phyloP scores from a whole-genome alignment of 2,797 vertebrate genomes.

The Oreochromis grahami region DNA sequence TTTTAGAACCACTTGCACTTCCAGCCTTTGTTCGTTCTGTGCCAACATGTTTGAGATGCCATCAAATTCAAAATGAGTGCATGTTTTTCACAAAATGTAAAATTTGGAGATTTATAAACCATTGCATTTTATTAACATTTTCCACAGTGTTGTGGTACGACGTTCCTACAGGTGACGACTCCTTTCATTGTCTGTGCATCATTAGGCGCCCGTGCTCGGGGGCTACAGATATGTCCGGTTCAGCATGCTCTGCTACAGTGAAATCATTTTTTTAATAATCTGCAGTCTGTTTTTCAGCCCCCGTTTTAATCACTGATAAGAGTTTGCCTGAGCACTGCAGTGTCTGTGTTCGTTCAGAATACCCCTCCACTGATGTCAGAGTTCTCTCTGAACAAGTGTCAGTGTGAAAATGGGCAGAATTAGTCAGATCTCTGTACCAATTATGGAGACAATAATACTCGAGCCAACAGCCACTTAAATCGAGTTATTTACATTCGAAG shows the following conservation, averaged over 20 bases:
- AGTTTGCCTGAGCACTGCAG: not conserved
- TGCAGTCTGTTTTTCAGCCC: not conserved
- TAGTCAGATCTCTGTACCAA: slow-evolving; percentile 11
- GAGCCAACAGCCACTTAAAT: slow-evolving; percentile 26
- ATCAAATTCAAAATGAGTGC: not conserved
- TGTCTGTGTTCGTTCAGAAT: not conserved
- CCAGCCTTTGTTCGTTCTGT: rapidly evolving
- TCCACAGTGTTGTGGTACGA: not conserved
- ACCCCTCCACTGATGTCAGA: not conserved
- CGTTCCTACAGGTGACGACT: not conserved
- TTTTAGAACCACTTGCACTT: not conserved
- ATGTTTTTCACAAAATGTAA: not conserved
- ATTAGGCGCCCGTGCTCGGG: not conserved
- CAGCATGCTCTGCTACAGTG: not conserved
- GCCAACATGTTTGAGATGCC: not conserved
- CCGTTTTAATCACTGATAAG: not conserved
- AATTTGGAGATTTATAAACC: not conserved
- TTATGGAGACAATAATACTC: slow-evolving; percentile 15
- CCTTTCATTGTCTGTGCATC: not conserved
- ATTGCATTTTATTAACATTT: not conserved
- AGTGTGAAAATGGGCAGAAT: slow-evolving; percentile 11
- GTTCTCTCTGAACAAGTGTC: not conserved
- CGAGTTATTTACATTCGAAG: slow-evolving; percentile 18
- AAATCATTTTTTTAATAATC: not conserved
- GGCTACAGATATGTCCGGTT: not conserved